Percentiles rank a stretch among this genome's conserved stretches.
Evolutionary conservation across 2,797 vertebrate genomes (phyloP).

Genomic region (Synanceia verrucosa): DNA sequence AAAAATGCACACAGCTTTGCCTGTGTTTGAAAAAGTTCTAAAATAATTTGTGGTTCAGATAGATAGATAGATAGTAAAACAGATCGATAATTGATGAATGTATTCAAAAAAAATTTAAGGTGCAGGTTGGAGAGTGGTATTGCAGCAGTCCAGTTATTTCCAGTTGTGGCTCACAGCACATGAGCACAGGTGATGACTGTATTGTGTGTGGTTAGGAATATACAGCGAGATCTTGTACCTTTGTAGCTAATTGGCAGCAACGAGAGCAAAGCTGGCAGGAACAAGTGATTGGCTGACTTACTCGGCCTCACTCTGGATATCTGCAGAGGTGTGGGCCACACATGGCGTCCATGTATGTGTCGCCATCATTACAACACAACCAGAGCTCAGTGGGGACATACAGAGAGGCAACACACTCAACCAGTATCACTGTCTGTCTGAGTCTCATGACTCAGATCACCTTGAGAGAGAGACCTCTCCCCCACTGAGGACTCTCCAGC

Average conservation of each 20-base stretch:
- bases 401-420: slow-evolving; percentile 51
- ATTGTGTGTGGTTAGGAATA: neutral
- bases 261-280: slow-evolving; percentile 27
- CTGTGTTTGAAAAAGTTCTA: neutral
- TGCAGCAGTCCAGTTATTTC: too few species aligned
- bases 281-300: neutral
- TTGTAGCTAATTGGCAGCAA: slow-evolving; percentile 52
- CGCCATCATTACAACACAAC: slow-evolving; percentile 38
- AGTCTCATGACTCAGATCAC: slow-evolving; percentile 12
- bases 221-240: too few species aligned
- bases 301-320: too few species aligned
- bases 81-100: too few species aligned
- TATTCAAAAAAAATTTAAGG: too few species aligned
- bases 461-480: slow-evolving; percentile 30
- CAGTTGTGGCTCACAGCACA: too few species aligned
- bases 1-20: slow-evolving; percentile 1
- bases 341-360: slow-evolving; percentile 11
- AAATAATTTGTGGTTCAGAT: neutral
- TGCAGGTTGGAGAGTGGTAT: too few species aligned
- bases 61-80: too few species aligned
- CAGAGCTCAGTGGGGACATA: slow-evolving; percentile 8
- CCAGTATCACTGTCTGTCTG: slow-evolving; percentile 42
- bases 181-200: neutral
- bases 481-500: slow-evolving; percentile 11
- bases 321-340: slow-evolving; percentile 18